Conservation (phyloP, 2,797 vertebrate genomes). For the Craterocephalus amniculus region DNA sequence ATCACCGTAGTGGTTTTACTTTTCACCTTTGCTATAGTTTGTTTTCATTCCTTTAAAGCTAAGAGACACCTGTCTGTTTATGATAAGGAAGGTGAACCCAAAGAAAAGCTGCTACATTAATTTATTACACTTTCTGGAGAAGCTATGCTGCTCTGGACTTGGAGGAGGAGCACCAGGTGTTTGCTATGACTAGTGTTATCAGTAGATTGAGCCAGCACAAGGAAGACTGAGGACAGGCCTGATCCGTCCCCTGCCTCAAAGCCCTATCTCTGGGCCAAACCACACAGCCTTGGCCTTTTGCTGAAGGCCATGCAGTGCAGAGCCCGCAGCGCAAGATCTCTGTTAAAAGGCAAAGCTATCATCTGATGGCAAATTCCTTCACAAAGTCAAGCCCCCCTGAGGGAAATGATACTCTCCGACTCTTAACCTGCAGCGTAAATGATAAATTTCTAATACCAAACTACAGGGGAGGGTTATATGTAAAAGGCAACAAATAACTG, state of each 20-base stretch:
- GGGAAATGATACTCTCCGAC: constrained; percentile 54
- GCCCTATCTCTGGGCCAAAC: constrained; percentile 75
- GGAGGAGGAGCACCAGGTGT: constrained; percentile 58
- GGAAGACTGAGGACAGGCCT: constrained; percentile 44
- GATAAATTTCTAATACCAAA: constrained; percentile 60
- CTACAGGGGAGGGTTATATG: constrained; percentile 22
- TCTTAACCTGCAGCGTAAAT: constrained; percentile 38
- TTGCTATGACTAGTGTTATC: constrained; percentile 59
- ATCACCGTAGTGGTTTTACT: constrained; percentile 17
- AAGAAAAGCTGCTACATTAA: constrained; percentile 56
- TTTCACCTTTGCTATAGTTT: constrained; percentile 5
- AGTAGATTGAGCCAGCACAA: constrained; percentile 50
- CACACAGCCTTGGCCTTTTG: constrained; percentile 76
- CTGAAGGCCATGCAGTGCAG: constrained; percentile 61
- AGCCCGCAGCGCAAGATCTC: constrained; percentile 58
- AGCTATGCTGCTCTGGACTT: constrained; percentile 53
- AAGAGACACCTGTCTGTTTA: constrained; percentile 25
- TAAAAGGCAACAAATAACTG: constrained; percentile 20
- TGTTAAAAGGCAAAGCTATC: constrained; percentile 73
- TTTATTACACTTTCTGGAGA: constrained; percentile 59
- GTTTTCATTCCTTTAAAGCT: constrained; percentile 43
- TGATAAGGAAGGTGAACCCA: constrained; percentile 58
- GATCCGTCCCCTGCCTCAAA: constrained; percentile 66
- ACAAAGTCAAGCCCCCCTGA: constrained; percentile 55
- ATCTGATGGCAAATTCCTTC: constrained; percentile 68